Evolutionary conservation across 2,888 invertebrate genomes (phyloP), one percentile per base, ranked within the genome.

Genomic region (Polyommatus iphigenia): DNA sequence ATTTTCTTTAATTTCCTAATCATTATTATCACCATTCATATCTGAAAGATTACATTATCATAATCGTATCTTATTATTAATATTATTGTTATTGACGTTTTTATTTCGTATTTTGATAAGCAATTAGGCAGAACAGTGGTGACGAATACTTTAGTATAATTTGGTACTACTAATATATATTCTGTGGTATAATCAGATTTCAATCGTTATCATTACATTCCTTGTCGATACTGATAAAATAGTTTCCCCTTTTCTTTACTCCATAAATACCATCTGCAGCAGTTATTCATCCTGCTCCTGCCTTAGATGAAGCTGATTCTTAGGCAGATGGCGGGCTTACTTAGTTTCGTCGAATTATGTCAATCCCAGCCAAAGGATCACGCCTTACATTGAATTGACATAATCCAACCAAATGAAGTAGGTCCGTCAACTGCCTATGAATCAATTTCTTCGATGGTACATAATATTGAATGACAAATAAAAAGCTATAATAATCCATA

Each of bases 11-110:
- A 78, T 73, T 78, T 78, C 18, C 5, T 29, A 73, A 54, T 73
- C 57, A 18, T 36, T 46, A n/a, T 36, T 78, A 41, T 78, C 46
- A 59, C 18, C 20, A 41, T 18, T 73, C 18, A 62, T 78, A 75
- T 46, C 75, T 75, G 3, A 54, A n/a, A 73, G 72, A 78, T 78
- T 36, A 57, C 59, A n/a, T 59, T 73, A 77, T 77, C 76, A n/a
- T 67, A 2, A 15, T 77, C 77, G 32, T 20, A 20, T 77, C 32
- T 36, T 15, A 13, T 77, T 13, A 36, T 77, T 71, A 77, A 41
- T 20, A 59, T 36, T 24, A 54, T 41, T 72, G 13, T 20, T 72
- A 24, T 67, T 54, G 8, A 15, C 46, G 50, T 50, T 54, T 54
- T 10, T 75, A 54, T 29, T 50, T 24, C 50, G 29, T 75, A 29